These are phyloP conservation scores for Lamellibrachia columna DNA, from an alignment of 2,888 invertebrate species.

Conservation along the genomic window DNA sequence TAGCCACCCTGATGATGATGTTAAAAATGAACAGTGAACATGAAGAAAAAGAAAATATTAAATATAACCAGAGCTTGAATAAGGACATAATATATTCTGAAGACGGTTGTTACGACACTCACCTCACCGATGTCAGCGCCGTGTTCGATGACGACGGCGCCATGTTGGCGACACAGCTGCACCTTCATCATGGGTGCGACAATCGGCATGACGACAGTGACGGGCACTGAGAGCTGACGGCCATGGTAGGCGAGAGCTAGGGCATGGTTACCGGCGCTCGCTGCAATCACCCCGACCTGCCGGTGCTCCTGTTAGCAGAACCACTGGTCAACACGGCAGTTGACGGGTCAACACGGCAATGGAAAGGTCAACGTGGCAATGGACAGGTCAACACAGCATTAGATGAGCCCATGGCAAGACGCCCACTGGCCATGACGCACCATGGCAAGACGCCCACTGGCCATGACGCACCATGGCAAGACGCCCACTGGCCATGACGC, in stretches of 20 bases:
- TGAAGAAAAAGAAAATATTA: not conserved
- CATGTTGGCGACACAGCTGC: conserved; percentile 83
- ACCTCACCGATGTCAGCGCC: conserved; percentile 84
- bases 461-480: too few species aligned
- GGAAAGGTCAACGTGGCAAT: too few species aligned
- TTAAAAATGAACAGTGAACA: not conserved
- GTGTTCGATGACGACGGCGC: conserved; percentile 84
- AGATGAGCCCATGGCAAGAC: too few species aligned
- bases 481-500: too few species aligned
- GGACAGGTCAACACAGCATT: too few species aligned
- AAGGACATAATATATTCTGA: not conserved
- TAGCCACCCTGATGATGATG: too few species aligned
- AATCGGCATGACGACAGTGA: conserved; percentile 92
- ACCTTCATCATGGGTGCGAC: conserved; percentile 97
- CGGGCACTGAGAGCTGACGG: conserved; percentile 69
- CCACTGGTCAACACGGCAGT: not conserved
- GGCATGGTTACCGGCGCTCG: conserved; percentile 94
- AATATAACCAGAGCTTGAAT: not conserved
- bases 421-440: too few species aligned
- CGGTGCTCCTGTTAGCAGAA: conserved; percentile 71
- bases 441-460: too few species aligned
- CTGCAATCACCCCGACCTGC: conserved; percentile 84
- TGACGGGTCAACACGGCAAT: not conserved
- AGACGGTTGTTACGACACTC: conserved; percentile 22
- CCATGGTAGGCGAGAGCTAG: conserved; percentile 85